Conservation (phyloP, 2,888 invertebrate species). For the Epirrita christyi region DNA sequence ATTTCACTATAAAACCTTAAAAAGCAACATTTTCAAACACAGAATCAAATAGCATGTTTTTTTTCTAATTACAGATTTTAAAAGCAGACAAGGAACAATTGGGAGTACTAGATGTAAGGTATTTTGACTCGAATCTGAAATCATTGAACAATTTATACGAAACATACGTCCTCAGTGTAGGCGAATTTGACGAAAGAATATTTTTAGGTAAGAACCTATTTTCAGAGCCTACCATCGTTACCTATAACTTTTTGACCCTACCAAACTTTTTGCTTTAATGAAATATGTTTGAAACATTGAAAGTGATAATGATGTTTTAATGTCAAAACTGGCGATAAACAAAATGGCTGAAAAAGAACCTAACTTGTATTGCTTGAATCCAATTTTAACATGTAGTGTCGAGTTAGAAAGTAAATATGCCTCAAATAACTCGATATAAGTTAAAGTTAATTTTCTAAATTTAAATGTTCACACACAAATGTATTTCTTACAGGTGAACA, state of each 20-base stretch:
- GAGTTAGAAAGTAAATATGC: constrained; percentile 48
- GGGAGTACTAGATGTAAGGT: constrained; percentile 90
- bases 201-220: constrained; percentile 89
- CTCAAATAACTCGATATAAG: background rate
- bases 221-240: too few species aligned
- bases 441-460: background rate
- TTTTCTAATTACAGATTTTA: constrained; percentile 83
- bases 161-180: constrained; percentile 94
- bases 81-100: constrained; percentile 89
- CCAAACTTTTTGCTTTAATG: too few species aligned
- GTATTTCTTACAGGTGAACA: constrained; percentile 69
- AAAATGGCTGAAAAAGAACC: constrained; percentile 28
- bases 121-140: constrained; percentile 94
- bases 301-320: background rate
- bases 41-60: too few species aligned
- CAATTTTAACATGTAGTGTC: constrained; percentile 55
- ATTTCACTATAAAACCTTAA: too few species aligned
- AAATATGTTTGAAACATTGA: background rate
- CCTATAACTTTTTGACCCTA: too few species aligned
- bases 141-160: constrained; percentile 95
- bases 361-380: constrained; percentile 51
- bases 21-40: too few species aligned
- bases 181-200: constrained; percentile 98
- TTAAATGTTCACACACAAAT: too few species aligned
- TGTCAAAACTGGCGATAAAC: constrained; percentile 13